Conservation (phyloP, 2,888 invertebrate genomes). For the Euplagia quadripunctaria region DNA sequence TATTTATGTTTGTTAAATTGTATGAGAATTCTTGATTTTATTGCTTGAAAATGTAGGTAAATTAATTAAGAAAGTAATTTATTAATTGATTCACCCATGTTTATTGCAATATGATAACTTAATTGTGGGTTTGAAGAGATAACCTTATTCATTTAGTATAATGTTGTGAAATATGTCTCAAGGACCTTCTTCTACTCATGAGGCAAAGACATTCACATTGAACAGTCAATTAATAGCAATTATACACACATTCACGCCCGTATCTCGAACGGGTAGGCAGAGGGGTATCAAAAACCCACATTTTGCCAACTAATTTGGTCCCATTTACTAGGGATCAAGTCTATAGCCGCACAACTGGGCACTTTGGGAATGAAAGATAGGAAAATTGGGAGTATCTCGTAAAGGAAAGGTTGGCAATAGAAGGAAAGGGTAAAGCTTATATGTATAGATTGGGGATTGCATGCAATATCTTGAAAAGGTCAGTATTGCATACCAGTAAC, state of each 20-base stretch:
- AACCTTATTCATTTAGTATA: slow-evolving; percentile 19
- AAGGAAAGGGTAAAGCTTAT: too few species aligned
- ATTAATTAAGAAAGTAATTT: background rate
- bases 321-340: background rate
- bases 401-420: too few species aligned
- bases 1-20: slow-evolving; percentile 6
- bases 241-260: slow-evolving; percentile 1
- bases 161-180: slow-evolving; percentile 34
- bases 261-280: background rate
- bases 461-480: too few species aligned
- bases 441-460: too few species aligned
- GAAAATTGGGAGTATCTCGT: too few species aligned
- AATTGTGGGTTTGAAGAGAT: background rate
- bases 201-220: slow-evolving; percentile 11
- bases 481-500: too few species aligned
- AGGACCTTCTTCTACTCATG: slow-evolving; percentile 28
- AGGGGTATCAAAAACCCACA: background rate
- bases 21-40: slow-evolving; percentile 33
- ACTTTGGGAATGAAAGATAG: background rate
- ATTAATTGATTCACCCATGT: background rate
- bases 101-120: background rate
- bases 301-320: background rate
- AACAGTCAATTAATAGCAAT: background rate
- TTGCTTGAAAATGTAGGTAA: slow-evolving; percentile 24
- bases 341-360: background rate